Conservation (phyloP, 2,888 invertebrate species). For the Orgyia antiqua region DNA sequence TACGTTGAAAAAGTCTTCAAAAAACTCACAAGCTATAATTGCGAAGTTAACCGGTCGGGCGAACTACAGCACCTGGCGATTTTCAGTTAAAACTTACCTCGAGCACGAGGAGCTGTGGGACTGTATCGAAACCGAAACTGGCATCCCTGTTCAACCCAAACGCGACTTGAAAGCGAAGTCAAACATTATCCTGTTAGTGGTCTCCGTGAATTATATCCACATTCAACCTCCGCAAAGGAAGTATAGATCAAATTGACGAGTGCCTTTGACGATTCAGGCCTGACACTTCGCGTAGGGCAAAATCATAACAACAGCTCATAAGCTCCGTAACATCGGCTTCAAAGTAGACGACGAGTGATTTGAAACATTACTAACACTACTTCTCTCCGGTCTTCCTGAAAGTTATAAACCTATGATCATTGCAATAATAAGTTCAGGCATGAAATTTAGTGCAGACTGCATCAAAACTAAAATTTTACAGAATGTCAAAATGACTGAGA, state of each 20-base stretch:
- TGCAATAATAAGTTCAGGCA: constrained; percentile 11
- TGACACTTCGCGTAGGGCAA: background rate
- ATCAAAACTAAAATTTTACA: constrained; percentile 1
- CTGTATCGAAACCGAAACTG: background rate
- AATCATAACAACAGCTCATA: background rate
- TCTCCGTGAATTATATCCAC: constrained; percentile 3
- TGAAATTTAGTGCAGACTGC: constrained; percentile 3
- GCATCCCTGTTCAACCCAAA: background rate
- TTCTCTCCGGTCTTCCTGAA: background rate
- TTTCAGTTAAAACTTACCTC: no score
- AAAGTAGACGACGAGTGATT: background rate
- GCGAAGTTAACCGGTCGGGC: no score
- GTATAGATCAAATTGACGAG: background rate
- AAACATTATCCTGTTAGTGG: constrained; percentile 3
- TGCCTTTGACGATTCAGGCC: background rate
- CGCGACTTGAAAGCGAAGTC: constrained; percentile 1
- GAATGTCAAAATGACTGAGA: background rate
- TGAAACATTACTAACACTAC: background rate
- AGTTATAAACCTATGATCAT: constrained; percentile 6
- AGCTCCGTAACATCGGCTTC: background rate
- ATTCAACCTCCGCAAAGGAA: constrained; percentile 1
- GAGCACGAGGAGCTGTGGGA: no score
- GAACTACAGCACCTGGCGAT: no score
- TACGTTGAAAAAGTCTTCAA: background rate
- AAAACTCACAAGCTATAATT: background rate